Base-by-base conservation (phyloP, 2,113 vertebrate species). In the Clarias gariepinus region DNA sequence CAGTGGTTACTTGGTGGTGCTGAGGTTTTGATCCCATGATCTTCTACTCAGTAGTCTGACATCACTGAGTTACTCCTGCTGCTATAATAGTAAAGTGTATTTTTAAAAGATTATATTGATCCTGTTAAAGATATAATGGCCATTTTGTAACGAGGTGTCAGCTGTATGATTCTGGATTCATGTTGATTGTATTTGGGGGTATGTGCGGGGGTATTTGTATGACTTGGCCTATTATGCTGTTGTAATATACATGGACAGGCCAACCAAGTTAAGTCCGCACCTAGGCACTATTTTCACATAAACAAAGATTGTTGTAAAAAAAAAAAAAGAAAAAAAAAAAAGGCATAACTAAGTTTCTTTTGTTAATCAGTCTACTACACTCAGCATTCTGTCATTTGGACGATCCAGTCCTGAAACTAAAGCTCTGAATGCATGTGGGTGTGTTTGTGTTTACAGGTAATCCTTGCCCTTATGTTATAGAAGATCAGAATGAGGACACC, bases 401-500 rank as follows among this genome's bases (percentile, higher is more conserved):
- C 61, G 78, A 25, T 41, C 2, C 1, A 19, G 30, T 80, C 28
- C n/a, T 60, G 57, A 83, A 52, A 15, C 47, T 41, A 19, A 68
- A 83, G 18, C 60, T 63, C 33, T 74, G 19, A 63, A 33, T 82
- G 41, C 73, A 11, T 83, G 61, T 87, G 30, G 73, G 18, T 83
- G 71, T 87, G 30, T 69, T 66, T 82, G 16, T 81, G 77, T 81
- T 21, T 83, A 9, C n/a, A 99, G 98, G 95, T 77, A 91, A 92
- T 89, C 93, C 68, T 85, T 94, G 95, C 12, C 90, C 96, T 30
- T 97, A 94, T 91, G 92, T 94, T 87, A 90, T 95, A 0, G 98
- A 99, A 4, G 97, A 99, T 0, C 85, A 95, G 89, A 98, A 97
- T 0, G 98, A 99, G 93, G 98, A 99, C 94, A 99, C 98, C 77